These are phyloP conservation scores for Zoroaster sp. DNA, from an alignment of 53 echinoderm and acorn worm species.

Conservation along the genomic window DNA sequence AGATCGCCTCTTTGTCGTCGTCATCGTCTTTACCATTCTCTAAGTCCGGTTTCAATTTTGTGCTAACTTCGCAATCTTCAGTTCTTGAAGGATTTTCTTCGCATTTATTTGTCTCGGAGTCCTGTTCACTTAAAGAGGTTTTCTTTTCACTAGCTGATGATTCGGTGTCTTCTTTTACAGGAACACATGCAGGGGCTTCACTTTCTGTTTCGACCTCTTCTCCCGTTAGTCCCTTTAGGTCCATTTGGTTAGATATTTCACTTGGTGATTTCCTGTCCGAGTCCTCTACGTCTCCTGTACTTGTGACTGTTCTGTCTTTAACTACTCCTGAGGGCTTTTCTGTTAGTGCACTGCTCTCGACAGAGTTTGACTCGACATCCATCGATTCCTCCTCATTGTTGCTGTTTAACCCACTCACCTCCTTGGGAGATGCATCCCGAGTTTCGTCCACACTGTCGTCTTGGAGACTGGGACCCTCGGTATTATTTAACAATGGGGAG, in stretches of 20 bases:
- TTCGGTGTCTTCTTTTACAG: background rate
- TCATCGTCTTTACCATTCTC: background rate
- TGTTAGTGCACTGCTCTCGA: background rate
- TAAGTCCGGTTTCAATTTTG: background rate
- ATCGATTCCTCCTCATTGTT: conserved; percentile 4
- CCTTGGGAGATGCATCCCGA: background rate
- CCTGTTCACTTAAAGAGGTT: background rate
- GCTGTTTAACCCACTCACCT: background rate
- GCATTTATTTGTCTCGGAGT: background rate
- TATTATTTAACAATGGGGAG: background rate
- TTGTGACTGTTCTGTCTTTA: conserved; percentile 10
- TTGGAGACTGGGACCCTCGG: background rate
- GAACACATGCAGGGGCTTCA: background rate
- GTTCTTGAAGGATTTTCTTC: conserved; percentile 14
- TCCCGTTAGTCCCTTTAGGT: background rate
- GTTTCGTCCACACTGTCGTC: background rate
- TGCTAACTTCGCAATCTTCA: background rate
- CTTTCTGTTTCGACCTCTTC: background rate
- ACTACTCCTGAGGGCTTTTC: conserved; percentile 40
- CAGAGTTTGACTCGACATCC: conserved; percentile 11
- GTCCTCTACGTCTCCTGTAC: background rate
- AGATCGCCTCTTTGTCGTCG: background rate
- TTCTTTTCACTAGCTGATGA: background rate
- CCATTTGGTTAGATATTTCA: background rate
- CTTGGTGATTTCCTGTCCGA: background rate